These are phyloP conservation scores for Gorsachius goisagi DNA, from an alignment of 2,113 vertebrate species.

Conservation along the genomic window DNA sequence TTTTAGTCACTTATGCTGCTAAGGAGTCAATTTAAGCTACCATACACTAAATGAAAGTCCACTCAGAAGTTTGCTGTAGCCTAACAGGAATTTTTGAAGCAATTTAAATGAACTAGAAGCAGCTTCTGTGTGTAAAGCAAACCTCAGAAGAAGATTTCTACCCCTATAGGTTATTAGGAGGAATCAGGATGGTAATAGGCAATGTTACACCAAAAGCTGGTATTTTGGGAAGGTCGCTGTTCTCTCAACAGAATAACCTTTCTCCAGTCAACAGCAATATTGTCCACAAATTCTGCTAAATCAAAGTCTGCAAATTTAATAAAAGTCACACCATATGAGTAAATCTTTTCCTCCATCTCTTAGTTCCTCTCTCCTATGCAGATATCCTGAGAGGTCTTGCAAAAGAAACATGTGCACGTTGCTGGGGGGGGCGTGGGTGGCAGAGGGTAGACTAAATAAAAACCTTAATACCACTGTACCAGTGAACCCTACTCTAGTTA, in stretches of 20 bases:
- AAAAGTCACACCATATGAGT: not conserved
- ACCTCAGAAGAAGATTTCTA: not conserved
- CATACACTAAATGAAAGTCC: not conserved
- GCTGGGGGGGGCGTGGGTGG: fast-evolving
- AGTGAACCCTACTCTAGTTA: not conserved
- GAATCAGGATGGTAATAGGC: not conserved
- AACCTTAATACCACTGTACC: not conserved
- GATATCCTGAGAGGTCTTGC: not conserved
- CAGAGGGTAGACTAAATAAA: not conserved
- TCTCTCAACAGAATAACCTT: not conserved
- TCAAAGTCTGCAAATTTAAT: not conserved
- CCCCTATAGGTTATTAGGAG: not conserved
- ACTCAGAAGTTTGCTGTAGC: not conserved
- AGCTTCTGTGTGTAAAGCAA: not conserved
- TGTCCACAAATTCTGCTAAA: not conserved
- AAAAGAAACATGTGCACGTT: not conserved
- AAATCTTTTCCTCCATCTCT: not conserved
- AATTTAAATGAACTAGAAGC: not conserved
- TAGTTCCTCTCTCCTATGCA: not conserved
- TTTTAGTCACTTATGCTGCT: not conserved
- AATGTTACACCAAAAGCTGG: not conserved
- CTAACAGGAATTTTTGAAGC: not conserved
- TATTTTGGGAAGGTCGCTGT: not conserved
- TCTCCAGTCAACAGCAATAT: not conserved
- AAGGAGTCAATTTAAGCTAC: not conserved